Base-by-base conservation (phyloP, 2,888 invertebrate genomes). In the Reticulitermes lucifugus region DNA sequence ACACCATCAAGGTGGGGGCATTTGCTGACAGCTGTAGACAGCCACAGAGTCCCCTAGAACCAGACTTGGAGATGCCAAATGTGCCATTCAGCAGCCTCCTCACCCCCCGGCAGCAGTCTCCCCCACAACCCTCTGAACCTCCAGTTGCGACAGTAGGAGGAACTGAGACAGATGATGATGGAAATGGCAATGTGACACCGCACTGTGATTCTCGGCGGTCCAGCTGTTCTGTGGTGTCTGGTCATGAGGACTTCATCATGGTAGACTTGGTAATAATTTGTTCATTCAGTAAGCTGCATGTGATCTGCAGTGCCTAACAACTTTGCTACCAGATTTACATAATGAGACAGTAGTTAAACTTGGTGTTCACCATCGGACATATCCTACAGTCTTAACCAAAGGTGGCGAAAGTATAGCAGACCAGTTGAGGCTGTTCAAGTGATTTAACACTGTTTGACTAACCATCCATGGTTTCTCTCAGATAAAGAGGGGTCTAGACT, bases 1-100 rank as follows among this genome's bases (percentile, higher is more conserved):
- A 88, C 77, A 95, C 95, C 0, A 92, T 96, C 89, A 95, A 95
- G 87, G 94, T 95, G 0, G 96, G 96, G 73, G 96, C 96, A 0
- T 96, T 96, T 90, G 96, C 95, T 10, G 95, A 95, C 88, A 91
- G 92, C 89, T 86, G 89, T 90, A 92, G 79, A 92, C 93, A 89
- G 91, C 22, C 92, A 92, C 87, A 59, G 75, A 85, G 41, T 21
- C 85, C 87, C 14, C 46, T 85, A 71, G 88, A 88, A 18, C 92
- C 93, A 65, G 93, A 94, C 87, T 91, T 92, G 87, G 91, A 93
- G 85, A 90, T 93, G 88, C 91, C 93, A 25, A 92, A 94, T 88
- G 94, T 95, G 85, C 96, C 96, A 0, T 93, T 96, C 87, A 95
- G 93, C 88, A 94, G 91, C 86, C 89, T 93, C 25, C 89, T 93